A percentile compares a stretch with the other conserved stretches of the same genome.
These are phyloP conservation scores for Clavelina lepadiformis DNA, from an alignment of 23 tunicate species.

Conservation along the genomic window DNA sequence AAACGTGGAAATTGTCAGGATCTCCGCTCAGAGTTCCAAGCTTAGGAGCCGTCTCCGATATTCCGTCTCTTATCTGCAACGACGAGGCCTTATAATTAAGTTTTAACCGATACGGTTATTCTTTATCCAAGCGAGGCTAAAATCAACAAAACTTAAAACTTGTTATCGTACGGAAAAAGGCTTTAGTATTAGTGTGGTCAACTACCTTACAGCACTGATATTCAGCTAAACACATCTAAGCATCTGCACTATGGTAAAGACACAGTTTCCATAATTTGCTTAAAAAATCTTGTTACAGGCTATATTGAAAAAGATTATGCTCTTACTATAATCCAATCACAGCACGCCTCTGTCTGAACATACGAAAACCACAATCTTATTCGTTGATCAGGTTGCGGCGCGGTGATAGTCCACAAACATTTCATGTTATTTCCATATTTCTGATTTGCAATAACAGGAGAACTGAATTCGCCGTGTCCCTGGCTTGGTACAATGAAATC, in stretches of 20 bases:
- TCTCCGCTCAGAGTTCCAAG: slow-evolving; percentile 9
- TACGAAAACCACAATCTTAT: slow-evolving; percentile 8
- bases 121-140: no score
- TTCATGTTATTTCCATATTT: not conserved
- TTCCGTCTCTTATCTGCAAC: slow-evolving; percentile 1
- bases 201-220: no score
- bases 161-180: no score
- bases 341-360: slow-evolving; percentile 9
- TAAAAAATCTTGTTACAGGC: no score
- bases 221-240: no score
- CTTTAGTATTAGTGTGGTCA: no score
- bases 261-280: no score
- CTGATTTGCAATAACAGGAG: not conserved
- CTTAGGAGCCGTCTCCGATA: not conserved
- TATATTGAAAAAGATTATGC: no score
- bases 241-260: no score
- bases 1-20: slow-evolving; percentile 4
- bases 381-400: slow-evolving; percentile 1
- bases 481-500: slow-evolving; percentile 1
- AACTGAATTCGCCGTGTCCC: slow-evolving; percentile 12
- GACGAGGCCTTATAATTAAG: no score
- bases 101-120: no score
- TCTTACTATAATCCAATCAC: slow-evolving; percentile 8
- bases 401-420: not conserved
- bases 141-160: no score